These are phyloP conservation scores for Xanthostigma xanthostigma DNA, from an alignment of 2,888 invertebrate genomes.

Conservation along the genomic window DNA sequence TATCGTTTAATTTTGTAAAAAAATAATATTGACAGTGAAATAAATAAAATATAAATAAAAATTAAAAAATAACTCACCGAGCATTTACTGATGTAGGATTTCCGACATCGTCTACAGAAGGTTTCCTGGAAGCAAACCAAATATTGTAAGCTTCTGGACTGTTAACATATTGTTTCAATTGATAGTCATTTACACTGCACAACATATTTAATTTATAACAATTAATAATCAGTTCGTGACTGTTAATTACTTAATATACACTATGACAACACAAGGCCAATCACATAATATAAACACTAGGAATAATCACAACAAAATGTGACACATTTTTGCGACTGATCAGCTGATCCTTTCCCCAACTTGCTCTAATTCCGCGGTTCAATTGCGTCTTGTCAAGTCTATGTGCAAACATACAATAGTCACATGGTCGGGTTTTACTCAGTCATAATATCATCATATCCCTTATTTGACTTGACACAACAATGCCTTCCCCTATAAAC, in stretches of 20 bases:
- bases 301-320: too few species aligned
- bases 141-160: slow-evolving; percentile 20
- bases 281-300: too few species aligned
- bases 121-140: slow-evolving; percentile 59
- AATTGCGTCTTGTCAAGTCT: neutral
- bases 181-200: slow-evolving; percentile 17
- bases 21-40: too few species aligned
- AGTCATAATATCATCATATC: neutral
- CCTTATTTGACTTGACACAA: neutral
- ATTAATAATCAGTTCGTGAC: too few species aligned
- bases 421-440: neutral
- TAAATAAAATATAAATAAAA: slow-evolving; percentile 17
- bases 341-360: too few species aligned
- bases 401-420: neutral
- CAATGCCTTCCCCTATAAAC: neutral
- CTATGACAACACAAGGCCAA: too few species aligned
- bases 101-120: slow-evolving; percentile 71
- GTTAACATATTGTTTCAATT: neutral
- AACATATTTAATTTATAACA: slow-evolving; percentile 16
- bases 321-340: too few species aligned
- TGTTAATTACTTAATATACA: too few species aligned
- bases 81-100: slow-evolving; percentile 75
- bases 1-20: too few species aligned
- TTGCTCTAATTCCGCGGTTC: too few species aligned
- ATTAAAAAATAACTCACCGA: slow-evolving; percentile 53